Evolutionary conservation across 2,888 invertebrate species (phyloP), one percentile per base, ranked within the genome.

Genomic region (Tetanocera ferruginea): DNA sequence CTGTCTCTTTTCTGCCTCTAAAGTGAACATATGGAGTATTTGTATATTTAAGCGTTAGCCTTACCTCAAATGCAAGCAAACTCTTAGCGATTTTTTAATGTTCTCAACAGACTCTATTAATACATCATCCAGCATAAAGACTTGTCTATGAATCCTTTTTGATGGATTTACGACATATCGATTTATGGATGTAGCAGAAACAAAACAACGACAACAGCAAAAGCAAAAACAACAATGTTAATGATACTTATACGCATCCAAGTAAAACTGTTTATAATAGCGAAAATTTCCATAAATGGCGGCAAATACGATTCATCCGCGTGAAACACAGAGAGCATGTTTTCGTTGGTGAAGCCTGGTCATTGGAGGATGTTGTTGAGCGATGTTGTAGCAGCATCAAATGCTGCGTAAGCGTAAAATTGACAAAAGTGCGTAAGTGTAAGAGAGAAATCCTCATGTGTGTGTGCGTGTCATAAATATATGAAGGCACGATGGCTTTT

Each of bases 221-320:
- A 19, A 57, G 19, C 23, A 57, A 57, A 19, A 23, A 23, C 25
- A 28, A 25, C 19, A 60, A 2, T 28, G 9, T 4, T 23, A 11
- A 60, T 28, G 5, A 8, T 25, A 19, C n/a, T 6, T 25, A 28
- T 28, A 23, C 57, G 23, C 57, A 60, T 28, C 4, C 57, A 60
- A 60, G 23, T 25, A 60, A 60, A 60, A 60, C 25, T 60, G 57
- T 78, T 71, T 72, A 72, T 75, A 72, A 73, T 73, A 77, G 57
- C 43, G 78, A 67, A 78, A 76, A 79, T 80, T 78, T 80, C 60
- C 79, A 78, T 80, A 80, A 80, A 80, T 79, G 79, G 79, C 80
- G 77, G 78, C 76, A 79, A 80, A 80, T 76, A 77, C 75, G 72
- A 71, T 76, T 80, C 78, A 81, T 78, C 76, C 78, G 78, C 78